These are phyloP conservation scores for Ptilorrhoa leucosticta DNA, from an alignment of 2,113 vertebrate genomes.

Conservation along the genomic window DNA sequence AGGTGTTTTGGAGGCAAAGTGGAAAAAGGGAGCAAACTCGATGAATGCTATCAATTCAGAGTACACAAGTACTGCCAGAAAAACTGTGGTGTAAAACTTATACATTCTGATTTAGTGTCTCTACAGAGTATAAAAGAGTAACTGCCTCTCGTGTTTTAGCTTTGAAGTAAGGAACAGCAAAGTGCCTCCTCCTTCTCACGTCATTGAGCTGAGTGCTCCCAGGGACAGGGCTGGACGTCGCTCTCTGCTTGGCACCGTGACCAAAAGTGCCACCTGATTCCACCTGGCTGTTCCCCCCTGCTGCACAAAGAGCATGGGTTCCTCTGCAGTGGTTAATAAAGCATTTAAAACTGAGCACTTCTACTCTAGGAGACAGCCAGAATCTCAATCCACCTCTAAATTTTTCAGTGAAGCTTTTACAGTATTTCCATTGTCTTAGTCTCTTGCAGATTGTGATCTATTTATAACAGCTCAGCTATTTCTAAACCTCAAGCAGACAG, in stretches of 20 bases:
- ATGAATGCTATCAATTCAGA: background rate
- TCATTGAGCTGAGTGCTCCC: background rate
- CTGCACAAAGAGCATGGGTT: background rate
- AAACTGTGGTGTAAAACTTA: background rate
- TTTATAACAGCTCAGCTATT: slow-evolving; percentile 57
- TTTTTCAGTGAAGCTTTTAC: background rate
- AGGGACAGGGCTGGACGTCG: accelerated
- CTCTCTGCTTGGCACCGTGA: background rate
- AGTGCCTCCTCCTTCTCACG: background rate
- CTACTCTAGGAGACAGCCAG: background rate
- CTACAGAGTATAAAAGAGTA: background rate
- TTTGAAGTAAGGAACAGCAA: background rate
- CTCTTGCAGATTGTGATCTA: slow-evolving; percentile 28
- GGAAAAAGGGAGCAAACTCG: background rate
- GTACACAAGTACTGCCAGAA: background rate
- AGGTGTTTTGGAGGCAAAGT: background rate
- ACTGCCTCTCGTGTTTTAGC: background rate
- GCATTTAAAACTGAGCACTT: background rate
- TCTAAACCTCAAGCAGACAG: slow-evolving; percentile 43
- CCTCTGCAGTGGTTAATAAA: background rate
- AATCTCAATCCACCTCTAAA: background rate
- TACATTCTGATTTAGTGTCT: background rate
- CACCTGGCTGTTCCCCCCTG: background rate
- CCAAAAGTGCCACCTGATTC: background rate
- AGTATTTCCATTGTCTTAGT: slow-evolving; percentile 17